These are phyloP conservation scores for Actinernus sp. DNA, from an alignment of 92 coral and sea anemone genomes.

Conservation along the genomic window DNA sequence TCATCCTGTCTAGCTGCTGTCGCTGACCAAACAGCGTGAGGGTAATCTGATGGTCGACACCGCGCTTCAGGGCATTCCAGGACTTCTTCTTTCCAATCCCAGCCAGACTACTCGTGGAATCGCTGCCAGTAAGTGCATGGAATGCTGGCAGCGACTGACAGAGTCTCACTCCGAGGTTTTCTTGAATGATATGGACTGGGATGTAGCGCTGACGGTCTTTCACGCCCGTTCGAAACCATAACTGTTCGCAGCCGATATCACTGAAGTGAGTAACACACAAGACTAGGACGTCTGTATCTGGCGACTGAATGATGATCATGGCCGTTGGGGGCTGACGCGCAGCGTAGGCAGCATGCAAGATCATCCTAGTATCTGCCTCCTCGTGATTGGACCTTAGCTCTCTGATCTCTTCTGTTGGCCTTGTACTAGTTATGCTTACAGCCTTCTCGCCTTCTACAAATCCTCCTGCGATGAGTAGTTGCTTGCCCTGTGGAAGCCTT, in stretches of 20 bases:
- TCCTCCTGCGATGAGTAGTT: constrained; percentile 55
- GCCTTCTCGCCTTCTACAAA: constrained; percentile 46
- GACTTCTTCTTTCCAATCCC: constrained; percentile 56
- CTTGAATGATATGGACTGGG: constrained; percentile 46
- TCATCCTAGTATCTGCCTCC: constrained; percentile 15
- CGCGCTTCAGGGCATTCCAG: constrained; percentile 52
- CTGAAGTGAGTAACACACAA: constrained; percentile 31
- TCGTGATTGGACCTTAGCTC: constrained; percentile 11
- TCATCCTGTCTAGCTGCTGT: constrained; percentile 13
- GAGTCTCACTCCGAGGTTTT: constrained; percentile 45
- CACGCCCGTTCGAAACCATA: constrained; percentile 61
- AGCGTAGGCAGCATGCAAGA: constrained; percentile 43
- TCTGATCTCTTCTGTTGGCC: neutral
- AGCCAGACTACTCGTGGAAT: constrained; percentile 46
- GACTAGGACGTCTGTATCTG: constrained; percentile 51
- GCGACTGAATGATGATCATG: constrained; percentile 37
- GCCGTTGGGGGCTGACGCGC: constrained; percentile 24
- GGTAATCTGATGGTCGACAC: constrained; percentile 34
- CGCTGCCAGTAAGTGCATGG: constrained; percentile 53
- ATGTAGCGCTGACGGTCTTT: constrained; percentile 50
- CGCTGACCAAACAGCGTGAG: constrained; percentile 38
- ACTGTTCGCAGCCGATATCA: constrained; percentile 21
- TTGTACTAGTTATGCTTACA: constrained; percentile 2
- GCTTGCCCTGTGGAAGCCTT: constrained; percentile 16
- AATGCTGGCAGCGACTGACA: constrained; percentile 60